Conservation (phyloP, 2,888 invertebrate species). For the Hetaerina titia region DNA sequence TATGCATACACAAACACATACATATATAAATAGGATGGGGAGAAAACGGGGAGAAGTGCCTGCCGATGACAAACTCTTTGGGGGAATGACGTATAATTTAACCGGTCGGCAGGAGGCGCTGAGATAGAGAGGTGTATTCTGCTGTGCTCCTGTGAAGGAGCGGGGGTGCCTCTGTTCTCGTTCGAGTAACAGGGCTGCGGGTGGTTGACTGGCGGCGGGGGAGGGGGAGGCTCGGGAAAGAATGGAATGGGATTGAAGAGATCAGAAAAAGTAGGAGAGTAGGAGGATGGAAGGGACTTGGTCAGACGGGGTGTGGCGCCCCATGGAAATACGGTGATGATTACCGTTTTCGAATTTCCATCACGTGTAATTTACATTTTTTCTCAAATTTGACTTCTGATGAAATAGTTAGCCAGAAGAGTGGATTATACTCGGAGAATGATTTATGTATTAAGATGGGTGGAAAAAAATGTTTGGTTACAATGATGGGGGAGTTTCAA, state of each 20-base stretch:
- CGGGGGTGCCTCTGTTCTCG: background rate
- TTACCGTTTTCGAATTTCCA: background rate
- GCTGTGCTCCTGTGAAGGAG: background rate
- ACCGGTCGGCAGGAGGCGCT: background rate
- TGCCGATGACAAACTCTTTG: constrained; percentile 49
- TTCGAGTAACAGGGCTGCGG: background rate
- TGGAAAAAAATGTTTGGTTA: too few relatives aligned
- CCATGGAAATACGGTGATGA: background rate
- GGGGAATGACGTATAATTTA: constrained; percentile 12
- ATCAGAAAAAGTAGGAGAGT: background rate
- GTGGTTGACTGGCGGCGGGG: background rate
- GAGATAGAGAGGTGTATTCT: background rate
- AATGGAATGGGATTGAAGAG: background rate
- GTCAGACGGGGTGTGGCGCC: background rate
- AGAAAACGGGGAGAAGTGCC: constrained; percentile 37
- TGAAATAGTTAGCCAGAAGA: background rate
- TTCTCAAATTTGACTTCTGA: background rate
- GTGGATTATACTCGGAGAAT: background rate
- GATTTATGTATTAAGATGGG: too few relatives aligned
- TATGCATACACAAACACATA: background rate
- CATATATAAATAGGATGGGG: background rate
- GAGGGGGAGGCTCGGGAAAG: background rate
- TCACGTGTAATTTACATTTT: background rate
- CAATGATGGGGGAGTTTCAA: too few relatives aligned
- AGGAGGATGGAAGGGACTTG: background rate